Base-by-base conservation (phyloP, 2,797 vertebrate genomes). In the Tenualosa ilisha region DNA sequence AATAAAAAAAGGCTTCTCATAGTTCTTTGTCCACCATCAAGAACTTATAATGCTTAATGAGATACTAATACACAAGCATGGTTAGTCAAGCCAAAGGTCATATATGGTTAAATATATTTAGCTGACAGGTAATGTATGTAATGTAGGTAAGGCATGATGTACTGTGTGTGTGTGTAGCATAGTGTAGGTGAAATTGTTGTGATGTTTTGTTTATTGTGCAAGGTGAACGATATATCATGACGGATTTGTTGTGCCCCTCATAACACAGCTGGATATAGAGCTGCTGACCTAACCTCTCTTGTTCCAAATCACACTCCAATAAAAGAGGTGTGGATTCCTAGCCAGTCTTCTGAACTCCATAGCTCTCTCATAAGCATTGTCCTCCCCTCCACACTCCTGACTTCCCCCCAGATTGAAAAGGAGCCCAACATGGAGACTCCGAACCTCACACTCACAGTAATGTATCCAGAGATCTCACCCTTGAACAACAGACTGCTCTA, bases 401-500 rank as follows among this genome's bases (percentile, higher is more conserved):
- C 20, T 7, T 46, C 20, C 61, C n/a, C 61, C 9, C 87, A 99
- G 98, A 95, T 99, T 92, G 93, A 93, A 89, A 97, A 92, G 90
- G 93, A 93, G 31, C 92, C 94, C 81, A 92, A 92, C 0, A 92
- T 93, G 72, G 92, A 91, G 82, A 94, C 94, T 91, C 97, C 97
- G 2, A 91, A 94, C 6, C 94, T 99, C 24, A 91, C 85, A 7
- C 93, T 99, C 3, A 93, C 88, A 0, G 94, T 99, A 88, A 96
- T 86, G 0, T 99, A 95, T 89, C 98, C 97, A 2, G 91, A 92
- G 8, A 50, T 89, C 86, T 97, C 97, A 13, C 94, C 92, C 15
- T 90, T 89, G 31, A 83, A 93, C 11, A 98, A 97, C 89, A 86
- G 90, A 22, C 93, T 99, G 49, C 94, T 99, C 37, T 98, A 98